phyloP scores from a whole-genome alignment of 2,888 invertebrate species.

The Ormyrus pomaceus region DNA sequence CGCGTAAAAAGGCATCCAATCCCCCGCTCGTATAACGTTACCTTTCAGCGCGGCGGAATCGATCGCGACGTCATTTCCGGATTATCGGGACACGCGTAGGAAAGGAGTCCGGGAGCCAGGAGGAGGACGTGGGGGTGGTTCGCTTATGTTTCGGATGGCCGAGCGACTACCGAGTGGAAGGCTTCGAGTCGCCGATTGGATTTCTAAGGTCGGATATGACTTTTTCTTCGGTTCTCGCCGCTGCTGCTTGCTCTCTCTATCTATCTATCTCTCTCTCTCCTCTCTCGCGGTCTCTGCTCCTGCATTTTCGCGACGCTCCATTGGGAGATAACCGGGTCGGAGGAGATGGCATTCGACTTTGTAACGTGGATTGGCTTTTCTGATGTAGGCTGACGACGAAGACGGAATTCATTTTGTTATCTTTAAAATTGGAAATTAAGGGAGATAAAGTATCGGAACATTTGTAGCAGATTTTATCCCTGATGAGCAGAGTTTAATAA shows the following conservation, averaged over 20 bases:
- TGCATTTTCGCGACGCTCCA: too few relatives aligned
- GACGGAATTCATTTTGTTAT: too few relatives aligned
- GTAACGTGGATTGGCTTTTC: too few relatives aligned
- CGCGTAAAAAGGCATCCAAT: background rate
- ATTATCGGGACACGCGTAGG: conserved; percentile 29
- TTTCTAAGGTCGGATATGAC: conserved; percentile 70
- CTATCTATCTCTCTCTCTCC: background rate
- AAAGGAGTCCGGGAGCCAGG: background rate
- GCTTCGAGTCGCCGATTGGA: conserved; percentile 70
- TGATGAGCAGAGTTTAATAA: too few relatives aligned
- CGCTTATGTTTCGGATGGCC: conserved; percentile 71
- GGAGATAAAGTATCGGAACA: too few relatives aligned
- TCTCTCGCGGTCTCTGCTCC: background rate
- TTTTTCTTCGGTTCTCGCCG: background rate
- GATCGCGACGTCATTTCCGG: conserved; percentile 52
- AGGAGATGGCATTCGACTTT: background rate
- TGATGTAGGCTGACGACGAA: too few relatives aligned
- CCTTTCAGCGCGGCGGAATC: conserved; percentile 40
- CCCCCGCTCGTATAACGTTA: background rate
- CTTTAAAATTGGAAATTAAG: too few relatives aligned
- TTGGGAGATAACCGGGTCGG: background rate
- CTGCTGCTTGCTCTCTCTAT: background rate
- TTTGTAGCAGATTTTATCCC: too few relatives aligned
- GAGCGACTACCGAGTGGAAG: conserved; percentile 59
- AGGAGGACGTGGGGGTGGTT: background rate